Evolutionary conservation across 2,888 invertebrate genomes (phyloP).

Genomic region (Cantharis nigra): DNA sequence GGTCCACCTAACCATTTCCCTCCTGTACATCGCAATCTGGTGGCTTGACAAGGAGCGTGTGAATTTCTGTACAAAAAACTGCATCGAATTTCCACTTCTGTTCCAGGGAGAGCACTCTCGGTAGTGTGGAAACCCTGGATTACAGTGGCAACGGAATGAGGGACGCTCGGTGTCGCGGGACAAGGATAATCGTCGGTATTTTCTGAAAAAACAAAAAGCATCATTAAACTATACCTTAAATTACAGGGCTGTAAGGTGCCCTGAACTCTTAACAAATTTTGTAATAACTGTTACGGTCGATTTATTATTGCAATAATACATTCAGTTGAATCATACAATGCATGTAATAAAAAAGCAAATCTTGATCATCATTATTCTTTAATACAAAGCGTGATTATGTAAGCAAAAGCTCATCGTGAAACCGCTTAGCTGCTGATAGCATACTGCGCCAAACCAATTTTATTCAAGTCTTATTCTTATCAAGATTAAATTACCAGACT

Average conservation of each 20-base stretch:
- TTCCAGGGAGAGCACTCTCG: conserved; percentile 38
- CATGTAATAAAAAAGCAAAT: conserved; percentile 24
- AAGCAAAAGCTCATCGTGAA: conserved; percentile 9
- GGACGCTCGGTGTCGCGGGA: conserved; percentile 23
- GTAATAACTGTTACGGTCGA: neutral
- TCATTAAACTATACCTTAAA: neutral
- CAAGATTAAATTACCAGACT: neutral
- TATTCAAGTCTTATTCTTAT: neutral
- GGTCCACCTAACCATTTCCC: conserved; percentile 54
- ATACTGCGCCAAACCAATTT: conserved; percentile 5
- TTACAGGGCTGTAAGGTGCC: conserved; percentile 3
- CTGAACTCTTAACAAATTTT: conserved; percentile 2
- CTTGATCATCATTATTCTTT: conserved; percentile 39
- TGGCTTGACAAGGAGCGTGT: conserved; percentile 46
- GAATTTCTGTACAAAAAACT: conserved; percentile 48
- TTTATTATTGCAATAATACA: conserved; percentile 11
- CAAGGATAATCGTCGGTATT: conserved; percentile 26
- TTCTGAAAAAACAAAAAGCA: conserved; percentile 10
- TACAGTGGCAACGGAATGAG: conserved; percentile 36
- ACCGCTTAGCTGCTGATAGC: neutral
- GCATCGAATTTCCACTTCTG: conserved; percentile 50
- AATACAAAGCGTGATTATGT: conserved; percentile 40
- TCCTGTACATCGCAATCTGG: conserved; percentile 47
- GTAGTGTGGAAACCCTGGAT: conserved; percentile 35
- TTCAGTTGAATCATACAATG: conserved; percentile 17